These are phyloP conservation scores for Cathartes aura DNA, from an alignment of 2,113 vertebrate genomes.

Conservation along the genomic window DNA sequence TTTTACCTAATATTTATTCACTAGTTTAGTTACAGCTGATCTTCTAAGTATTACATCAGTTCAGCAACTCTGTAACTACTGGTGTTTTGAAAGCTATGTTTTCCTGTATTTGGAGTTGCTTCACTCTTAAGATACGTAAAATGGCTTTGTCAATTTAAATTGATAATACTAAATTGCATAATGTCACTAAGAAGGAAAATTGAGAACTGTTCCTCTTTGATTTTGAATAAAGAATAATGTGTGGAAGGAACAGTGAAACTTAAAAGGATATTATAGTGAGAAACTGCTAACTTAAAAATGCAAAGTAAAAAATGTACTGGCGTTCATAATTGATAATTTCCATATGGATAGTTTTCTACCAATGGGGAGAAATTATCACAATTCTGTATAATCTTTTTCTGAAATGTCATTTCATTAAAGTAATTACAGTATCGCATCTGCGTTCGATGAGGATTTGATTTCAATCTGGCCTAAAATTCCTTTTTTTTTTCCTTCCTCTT, in stretches of 20 bases:
- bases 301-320: conserved; percentile 27
- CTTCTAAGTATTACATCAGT: neutral
- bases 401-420: neutral
- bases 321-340: conserved; percentile 48
- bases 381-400: neutral
- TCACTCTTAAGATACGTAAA: neutral
- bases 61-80: neutral
- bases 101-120: conserved; percentile 36
- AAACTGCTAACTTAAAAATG: conserved; percentile 48
- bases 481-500: neutral
- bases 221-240: neutral
- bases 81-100: neutral
- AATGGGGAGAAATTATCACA: conserved; percentile 68
- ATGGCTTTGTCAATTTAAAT: neutral
- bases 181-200: neutral
- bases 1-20: neutral
- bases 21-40: neutral
- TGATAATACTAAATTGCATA: neutral
- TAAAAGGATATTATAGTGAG: neutral
- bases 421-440: neutral
- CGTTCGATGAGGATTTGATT: conserved; percentile 33
- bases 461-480: conserved; percentile 41
- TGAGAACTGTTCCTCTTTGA: neutral
- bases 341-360: conserved; percentile 50
- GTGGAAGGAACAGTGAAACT: neutral